Percentiles rank a stretch among this genome's conserved stretches.
These are phyloP conservation scores for Cheilosia variabilis DNA, from an alignment of 2,888 invertebrate genomes.

Conservation along the genomic window DNA sequence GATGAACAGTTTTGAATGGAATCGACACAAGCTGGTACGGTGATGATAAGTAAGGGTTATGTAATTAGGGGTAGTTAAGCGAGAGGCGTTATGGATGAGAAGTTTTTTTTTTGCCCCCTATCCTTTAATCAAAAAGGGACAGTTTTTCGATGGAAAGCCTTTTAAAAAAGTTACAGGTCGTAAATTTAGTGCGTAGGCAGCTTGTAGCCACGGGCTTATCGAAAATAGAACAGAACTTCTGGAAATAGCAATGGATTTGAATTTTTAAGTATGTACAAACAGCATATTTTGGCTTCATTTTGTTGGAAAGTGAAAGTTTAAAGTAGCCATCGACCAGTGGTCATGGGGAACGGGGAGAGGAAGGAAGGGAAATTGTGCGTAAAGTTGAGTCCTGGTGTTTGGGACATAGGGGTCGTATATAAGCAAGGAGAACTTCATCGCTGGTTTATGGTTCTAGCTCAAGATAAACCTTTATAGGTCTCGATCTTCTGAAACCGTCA, in stretches of 20 bases:
- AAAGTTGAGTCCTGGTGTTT: too few relatives aligned
- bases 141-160: neutral
- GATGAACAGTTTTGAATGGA: slow-evolving; percentile 43
- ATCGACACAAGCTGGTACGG: slow-evolving; percentile 33
- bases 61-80: slow-evolving; percentile 31
- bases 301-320: too few relatives aligned
- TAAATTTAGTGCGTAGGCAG: neutral
- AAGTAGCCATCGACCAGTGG: too few relatives aligned
- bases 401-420: too few relatives aligned
- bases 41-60: slow-evolving; percentile 49
- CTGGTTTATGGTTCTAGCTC: too few relatives aligned
- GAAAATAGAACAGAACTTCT: neutral
- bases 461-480: too few relatives aligned
- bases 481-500: too few relatives aligned
- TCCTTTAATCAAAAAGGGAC: neutral
- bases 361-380: neutral
- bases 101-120: neutral
- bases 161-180: neutral
- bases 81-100: slow-evolving; percentile 4
- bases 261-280: too few relatives aligned
- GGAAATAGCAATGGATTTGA: too few relatives aligned
- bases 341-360: too few relatives aligned
- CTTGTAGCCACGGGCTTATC: neutral
- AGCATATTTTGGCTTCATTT: too few relatives aligned
- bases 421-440: too few relatives aligned